Conservation (phyloP, 1,140 invertebrate genomes). For the Anastrepha obliqua region DNA sequence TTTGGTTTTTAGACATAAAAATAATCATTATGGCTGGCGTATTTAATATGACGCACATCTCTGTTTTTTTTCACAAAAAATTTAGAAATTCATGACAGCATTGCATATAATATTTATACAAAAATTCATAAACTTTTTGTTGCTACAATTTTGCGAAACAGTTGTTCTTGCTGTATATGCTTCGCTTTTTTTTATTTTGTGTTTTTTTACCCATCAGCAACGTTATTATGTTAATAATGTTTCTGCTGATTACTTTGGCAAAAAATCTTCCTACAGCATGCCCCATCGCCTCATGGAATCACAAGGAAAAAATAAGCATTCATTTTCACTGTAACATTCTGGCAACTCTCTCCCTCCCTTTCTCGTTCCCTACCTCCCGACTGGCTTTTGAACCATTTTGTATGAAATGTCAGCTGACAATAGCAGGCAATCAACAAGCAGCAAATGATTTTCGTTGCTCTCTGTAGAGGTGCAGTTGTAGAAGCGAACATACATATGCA, state of each 20-base stretch:
- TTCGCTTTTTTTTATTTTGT: background rate
- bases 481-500: background rate
- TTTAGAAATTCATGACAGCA: background rate
- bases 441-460: background rate
- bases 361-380: background rate
- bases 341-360: background rate
- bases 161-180: background rate
- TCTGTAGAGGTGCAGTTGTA: background rate
- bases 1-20: background rate
- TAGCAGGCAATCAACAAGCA: conserved; percentile 42
- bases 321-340: background rate
- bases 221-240: conserved; percentile 34
- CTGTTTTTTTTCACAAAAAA: background rate
- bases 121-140: background rate
- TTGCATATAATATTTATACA: background rate
- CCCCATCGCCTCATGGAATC: background rate
- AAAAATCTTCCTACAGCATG: background rate
- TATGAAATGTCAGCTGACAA: conserved; percentile 28
- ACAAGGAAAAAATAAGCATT: background rate
- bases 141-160: background rate
- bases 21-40: background rate
- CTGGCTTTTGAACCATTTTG: background rate
- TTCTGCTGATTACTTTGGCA: conserved; percentile 25
- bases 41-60: background rate
- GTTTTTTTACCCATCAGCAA: background rate